Evolutionary conservation across 2,888 invertebrate genomes (phyloP).

Genomic region (Spodoptera littoralis): DNA sequence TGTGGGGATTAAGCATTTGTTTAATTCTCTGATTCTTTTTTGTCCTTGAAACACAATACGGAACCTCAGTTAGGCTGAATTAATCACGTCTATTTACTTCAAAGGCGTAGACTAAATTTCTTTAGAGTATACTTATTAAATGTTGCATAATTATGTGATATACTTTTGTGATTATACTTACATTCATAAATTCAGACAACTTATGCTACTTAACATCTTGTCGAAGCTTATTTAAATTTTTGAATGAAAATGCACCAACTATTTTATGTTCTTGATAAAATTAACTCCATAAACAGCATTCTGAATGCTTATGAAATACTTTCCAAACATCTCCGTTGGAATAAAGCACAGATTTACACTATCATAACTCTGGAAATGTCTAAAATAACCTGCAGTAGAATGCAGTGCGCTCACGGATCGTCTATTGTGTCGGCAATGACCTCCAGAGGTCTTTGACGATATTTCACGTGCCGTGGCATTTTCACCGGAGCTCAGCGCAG

Average conservation of each 20-base stretch:
- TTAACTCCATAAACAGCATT: not conserved
- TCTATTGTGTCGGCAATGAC: slow-evolving; percentile 50
- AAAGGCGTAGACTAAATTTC: too few relatives aligned
- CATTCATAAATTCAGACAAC: too few relatives aligned
- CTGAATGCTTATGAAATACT: slow-evolving; percentile 14
- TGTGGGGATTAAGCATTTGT: slow-evolving; percentile 44
- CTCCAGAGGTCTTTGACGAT: slow-evolving; percentile 47
- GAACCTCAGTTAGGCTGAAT: too few relatives aligned
- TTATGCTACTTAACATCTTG: too few relatives aligned
- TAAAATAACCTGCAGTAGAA: slow-evolving; percentile 47
- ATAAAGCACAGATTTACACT: slow-evolving; percentile 43
- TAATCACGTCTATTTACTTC: too few relatives aligned
- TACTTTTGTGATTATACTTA: too few relatives aligned
- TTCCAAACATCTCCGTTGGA: slow-evolving; percentile 12
- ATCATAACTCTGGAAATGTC: slow-evolving; percentile 34
- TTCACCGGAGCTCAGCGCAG: slow-evolving; percentile 45
- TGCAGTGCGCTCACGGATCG: slow-evolving; percentile 36
- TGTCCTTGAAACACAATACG: not conserved
- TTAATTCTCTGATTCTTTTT: slow-evolving; percentile 39
- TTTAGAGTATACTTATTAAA: too few relatives aligned
- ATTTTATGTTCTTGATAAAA: not conserved
- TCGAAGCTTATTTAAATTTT: not conserved
- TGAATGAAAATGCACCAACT: not conserved
- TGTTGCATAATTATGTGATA: too few relatives aligned
- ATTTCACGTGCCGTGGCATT: slow-evolving; percentile 53